Conservation (phyloP, 2,797 vertebrate genomes). For the Syncerus caffer region DNA sequence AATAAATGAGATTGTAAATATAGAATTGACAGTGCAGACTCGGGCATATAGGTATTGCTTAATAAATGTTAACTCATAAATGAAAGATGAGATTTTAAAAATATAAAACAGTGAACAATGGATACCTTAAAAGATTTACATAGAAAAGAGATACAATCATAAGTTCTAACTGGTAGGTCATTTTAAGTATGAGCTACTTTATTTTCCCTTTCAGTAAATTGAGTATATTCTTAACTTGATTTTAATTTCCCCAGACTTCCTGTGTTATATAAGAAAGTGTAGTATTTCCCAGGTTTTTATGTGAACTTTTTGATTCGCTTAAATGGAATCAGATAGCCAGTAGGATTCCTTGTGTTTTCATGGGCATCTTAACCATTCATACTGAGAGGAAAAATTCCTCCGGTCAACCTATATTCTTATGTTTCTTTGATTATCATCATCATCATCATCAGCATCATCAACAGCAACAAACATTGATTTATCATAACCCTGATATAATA, state of each 20-base stretch:
- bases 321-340: neutral
- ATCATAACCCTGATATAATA: neutral
- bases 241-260: neutral
- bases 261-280: neutral
- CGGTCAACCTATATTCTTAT: neutral
- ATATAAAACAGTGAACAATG: neutral
- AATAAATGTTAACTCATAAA: neutral
- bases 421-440: neutral
- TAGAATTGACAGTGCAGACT: neutral
- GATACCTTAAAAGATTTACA: neutral
- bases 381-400: neutral
- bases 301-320: neutral
- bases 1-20: neutral
- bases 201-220: neutral
- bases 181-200: neutral
- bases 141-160: neutral
- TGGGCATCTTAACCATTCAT: neutral
- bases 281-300: neutral
- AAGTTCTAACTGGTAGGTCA: neutral
- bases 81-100: neutral
- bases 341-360: neutral
- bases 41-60: neutral
- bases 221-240: neutral
- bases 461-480: neutral
- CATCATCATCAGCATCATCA: neutral